Evolutionary conservation across 53 echinoderm and acorn worm genomes (phyloP).

Genomic region (Actinopyga echinites): DNA sequence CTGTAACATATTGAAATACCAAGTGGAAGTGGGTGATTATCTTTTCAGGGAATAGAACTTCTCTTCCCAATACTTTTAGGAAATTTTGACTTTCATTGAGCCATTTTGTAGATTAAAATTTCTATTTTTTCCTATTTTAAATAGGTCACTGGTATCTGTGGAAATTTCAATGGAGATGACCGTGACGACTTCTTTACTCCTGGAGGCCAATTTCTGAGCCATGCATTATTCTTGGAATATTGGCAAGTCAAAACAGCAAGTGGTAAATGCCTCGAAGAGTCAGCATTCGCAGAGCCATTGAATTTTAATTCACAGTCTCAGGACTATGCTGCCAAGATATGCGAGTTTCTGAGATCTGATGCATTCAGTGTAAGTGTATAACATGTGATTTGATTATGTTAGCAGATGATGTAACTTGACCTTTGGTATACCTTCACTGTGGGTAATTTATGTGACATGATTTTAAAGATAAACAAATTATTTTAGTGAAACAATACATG

Average conservation of each 20-base stretch:
- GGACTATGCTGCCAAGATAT: neutral
- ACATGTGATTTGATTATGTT: too few relatives aligned
- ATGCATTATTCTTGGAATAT: neutral
- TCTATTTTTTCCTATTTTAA: neutral
- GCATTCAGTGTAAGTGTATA: neutral
- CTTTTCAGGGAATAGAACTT: too few relatives aligned
- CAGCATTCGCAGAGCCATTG: conserved; percentile 19
- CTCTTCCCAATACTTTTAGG: too few relatives aligned
- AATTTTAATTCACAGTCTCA: conserved; percentile 32
- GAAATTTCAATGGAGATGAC: conserved; percentile 31
- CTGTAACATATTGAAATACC: too few relatives aligned
- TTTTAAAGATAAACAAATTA: too few relatives aligned
- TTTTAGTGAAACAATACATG: too few relatives aligned
- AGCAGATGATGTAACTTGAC: too few relatives aligned
- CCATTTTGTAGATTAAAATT: too few relatives aligned
- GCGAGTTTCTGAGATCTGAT: neutral
- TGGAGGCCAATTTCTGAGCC: conserved; percentile 1
- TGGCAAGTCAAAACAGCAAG: neutral
- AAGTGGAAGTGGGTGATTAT: too few relatives aligned
- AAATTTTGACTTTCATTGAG: too few relatives aligned
- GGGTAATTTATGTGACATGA: too few relatives aligned
- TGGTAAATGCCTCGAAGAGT: neutral
- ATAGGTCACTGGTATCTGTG: conserved; percentile 34
- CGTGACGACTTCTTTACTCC: conserved; percentile 16
- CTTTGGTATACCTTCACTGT: too few relatives aligned